Evolutionary conservation across 2,888 invertebrate species (phyloP).

Genomic region (Pyrgus malvae): DNA sequence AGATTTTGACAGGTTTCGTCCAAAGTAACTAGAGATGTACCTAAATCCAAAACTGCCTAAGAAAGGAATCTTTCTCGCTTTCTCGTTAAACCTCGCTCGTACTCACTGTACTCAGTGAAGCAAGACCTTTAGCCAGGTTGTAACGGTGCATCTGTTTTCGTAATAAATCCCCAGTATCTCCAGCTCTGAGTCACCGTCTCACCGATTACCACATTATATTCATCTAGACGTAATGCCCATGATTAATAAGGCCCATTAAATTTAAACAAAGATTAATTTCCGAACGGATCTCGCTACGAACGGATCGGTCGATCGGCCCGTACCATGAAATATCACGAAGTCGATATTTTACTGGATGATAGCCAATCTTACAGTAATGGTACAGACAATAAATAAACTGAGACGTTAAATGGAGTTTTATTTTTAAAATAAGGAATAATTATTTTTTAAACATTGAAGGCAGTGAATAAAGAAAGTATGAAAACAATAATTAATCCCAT

Average conservation of each 20-base stretch:
- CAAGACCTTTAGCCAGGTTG: constrained; percentile 40
- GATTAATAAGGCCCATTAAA: constrained; percentile 75
- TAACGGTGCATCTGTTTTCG: constrained; percentile 72
- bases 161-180: constrained; percentile 64
- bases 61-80: too few species aligned
- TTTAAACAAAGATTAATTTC: constrained; percentile 77
- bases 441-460: too few species aligned
- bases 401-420: too few species aligned
- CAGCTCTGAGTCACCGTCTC: constrained; percentile 47
- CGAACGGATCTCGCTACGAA: constrained; percentile 40
- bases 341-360: constrained; percentile 14
- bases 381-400: constrained; percentile 2
- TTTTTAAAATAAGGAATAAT: too few species aligned
- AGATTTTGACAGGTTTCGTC: too few species aligned
- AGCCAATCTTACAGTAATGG: constrained; percentile 11
- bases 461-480: too few species aligned
- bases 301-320: constrained; percentile 36
- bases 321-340: constrained; percentile 37
- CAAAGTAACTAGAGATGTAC: too few species aligned
- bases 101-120: constrained; percentile 11
- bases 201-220: constrained; percentile 70
- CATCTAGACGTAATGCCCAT: constrained; percentile 69
- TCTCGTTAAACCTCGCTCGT: too few species aligned
- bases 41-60: too few species aligned
- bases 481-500: too few species aligned